A percentile compares a stretch with the other conserved stretches of the same genome.
Conservation (phyloP, 2,888 invertebrate genomes). For the Dasypogon diadema region DNA sequence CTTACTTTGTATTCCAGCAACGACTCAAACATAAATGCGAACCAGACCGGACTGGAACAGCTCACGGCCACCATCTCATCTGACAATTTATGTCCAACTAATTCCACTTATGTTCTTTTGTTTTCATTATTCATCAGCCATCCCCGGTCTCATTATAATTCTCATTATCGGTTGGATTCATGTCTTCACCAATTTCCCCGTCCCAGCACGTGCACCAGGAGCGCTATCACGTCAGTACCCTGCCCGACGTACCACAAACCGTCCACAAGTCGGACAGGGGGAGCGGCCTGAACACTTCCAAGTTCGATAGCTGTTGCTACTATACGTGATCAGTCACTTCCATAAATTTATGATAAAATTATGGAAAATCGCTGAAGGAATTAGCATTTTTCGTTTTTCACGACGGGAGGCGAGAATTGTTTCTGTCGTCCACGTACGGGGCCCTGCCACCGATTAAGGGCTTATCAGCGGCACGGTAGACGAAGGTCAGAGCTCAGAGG, state of each 20-base stretch:
- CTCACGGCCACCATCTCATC: not conserved
- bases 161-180: constrained; percentile 36
- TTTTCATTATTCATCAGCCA: constrained; percentile 28
- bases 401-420: constrained; percentile 2
- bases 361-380: constrained; percentile 24
- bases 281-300: not conserved
- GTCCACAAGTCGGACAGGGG: not conserved
- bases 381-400: constrained; percentile 37
- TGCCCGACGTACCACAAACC: not conserved
- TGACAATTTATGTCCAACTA: constrained; percentile 41
- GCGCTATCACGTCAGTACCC: not conserved
- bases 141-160: constrained; percentile 28
- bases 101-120: constrained; percentile 36
- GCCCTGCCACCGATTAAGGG: not conserved
- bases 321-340: constrained; percentile 46
- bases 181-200: not conserved
- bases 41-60: not conserved
- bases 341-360: constrained; percentile 48
- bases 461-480: not conserved
- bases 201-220: not conserved
- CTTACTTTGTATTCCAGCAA: constrained; percentile 13
- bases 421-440: not conserved
- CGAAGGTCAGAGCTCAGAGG: constrained; percentile 19
- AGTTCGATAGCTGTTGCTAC: constrained; percentile 22
- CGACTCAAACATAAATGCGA: constrained; percentile 19